phyloP scores from a whole-genome alignment of 2,888 invertebrate genomes.

The Chloroclystis v-ata region DNA sequence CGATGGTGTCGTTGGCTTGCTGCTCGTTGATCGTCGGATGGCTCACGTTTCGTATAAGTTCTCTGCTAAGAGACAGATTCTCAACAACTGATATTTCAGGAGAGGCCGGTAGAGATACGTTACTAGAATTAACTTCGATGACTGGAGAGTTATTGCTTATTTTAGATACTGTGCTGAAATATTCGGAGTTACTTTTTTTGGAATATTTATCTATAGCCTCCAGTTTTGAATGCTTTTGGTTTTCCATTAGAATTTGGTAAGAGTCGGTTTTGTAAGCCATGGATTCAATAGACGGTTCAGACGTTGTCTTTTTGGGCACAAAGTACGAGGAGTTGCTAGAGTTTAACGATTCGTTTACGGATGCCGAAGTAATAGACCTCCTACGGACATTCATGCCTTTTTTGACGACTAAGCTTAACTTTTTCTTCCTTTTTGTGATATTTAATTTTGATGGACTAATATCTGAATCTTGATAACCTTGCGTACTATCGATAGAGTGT shows the following conservation, averaged over 20 bases:
- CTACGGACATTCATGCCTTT: conserved; percentile 37
- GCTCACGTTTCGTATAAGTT: conserved; percentile 35
- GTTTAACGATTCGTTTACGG: conserved; percentile 24
- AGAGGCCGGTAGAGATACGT: conserved; percentile 55
- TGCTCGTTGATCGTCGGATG: conserved; percentile 43
- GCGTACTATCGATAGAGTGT: conserved; percentile 53
- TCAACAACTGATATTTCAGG: conserved; percentile 68
- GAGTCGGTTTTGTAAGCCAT: conserved; percentile 59
- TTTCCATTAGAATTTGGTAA: conserved; percentile 51
- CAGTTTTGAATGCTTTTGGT: conserved; percentile 31
- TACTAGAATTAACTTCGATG: conserved; percentile 46
- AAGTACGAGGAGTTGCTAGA: conserved; percentile 44
- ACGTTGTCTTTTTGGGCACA: conserved; percentile 26
- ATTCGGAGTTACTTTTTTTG: conserved; percentile 25
- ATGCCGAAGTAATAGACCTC: conserved; percentile 26
- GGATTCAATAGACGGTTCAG: conserved; percentile 35
- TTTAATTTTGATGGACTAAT: conserved; percentile 38
- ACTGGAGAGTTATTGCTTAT: conserved; percentile 16
- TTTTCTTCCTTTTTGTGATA: conserved; percentile 41
- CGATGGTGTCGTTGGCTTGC: conserved; percentile 29
- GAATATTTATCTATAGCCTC: conserved; percentile 47
- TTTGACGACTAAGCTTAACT: conserved; percentile 29
- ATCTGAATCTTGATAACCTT: conserved; percentile 63
- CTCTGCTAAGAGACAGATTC: conserved; percentile 55
- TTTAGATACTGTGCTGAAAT: conserved; percentile 24